These are phyloP conservation scores for Carposina sasakii DNA, from an alignment of 1,140 invertebrate species.

Conservation along the genomic window DNA sequence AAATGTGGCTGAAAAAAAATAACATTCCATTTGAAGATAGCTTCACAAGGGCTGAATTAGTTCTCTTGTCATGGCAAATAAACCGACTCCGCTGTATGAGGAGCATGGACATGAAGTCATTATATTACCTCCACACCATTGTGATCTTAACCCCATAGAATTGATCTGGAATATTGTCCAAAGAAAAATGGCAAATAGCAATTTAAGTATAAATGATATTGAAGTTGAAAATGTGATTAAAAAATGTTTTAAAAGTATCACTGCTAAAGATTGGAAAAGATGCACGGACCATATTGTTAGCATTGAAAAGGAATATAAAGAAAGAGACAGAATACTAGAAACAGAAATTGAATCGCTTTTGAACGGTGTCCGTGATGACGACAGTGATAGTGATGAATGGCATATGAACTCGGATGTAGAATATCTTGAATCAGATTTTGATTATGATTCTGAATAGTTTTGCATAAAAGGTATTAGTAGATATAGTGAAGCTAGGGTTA, in stretches of 20 bases:
- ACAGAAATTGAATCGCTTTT: conserved; percentile 1
- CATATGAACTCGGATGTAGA: not conserved
- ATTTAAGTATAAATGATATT: not conserved
- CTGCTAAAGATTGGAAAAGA: not conserved
- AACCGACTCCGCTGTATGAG: not conserved
- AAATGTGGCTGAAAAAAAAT: not conserved
- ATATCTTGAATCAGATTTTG: not conserved
- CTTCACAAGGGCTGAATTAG: not conserved
- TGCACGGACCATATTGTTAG: not conserved
- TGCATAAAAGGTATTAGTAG: no score
- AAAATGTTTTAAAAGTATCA: not conserved
- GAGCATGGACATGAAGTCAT: not conserved
- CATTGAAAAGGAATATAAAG: conserved; percentile 3
- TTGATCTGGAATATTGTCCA: not conserved
- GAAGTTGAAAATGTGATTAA: not conserved
- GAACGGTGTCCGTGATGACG: not conserved
- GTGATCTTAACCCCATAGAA: conserved; percentile 1
- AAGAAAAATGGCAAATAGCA: conserved; percentile 1
- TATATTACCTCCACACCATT: not conserved
- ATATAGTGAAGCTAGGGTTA: no score
- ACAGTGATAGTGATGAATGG: not conserved
- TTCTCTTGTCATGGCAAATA: not conserved
- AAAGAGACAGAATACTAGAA: not conserved
- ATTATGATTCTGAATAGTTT: not conserved
- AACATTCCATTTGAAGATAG: not conserved